Evolutionary conservation across 1,140 invertebrate genomes (phyloP), one percentile per base, ranked within the genome.

Genomic region (Araneus ventricosus): DNA sequence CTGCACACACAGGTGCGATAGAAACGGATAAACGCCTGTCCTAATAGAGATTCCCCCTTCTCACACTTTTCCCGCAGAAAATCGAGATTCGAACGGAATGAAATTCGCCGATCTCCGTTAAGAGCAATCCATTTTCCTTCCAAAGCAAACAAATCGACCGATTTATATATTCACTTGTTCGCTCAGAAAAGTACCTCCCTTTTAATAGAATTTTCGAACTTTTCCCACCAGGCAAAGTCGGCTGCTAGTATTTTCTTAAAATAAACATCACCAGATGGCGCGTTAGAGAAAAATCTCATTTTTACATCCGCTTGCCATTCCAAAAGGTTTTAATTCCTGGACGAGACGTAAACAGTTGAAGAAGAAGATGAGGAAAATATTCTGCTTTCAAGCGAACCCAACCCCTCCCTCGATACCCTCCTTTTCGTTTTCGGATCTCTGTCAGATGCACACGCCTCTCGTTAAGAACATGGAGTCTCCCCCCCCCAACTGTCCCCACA

Each of bases 181-280:
- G 41, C 24, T 88, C 57, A 39, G 63, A 90, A 90, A 87, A 87
- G 24, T 84, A 45, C 45, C 80, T 45, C 39, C 57, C 61, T 70
- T 39, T 63, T 67, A 70, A 88, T 88, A 67, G 87, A 88, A 88
- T 88, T 88, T 70, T 88, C 84, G 24, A 75, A 75, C 67, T 75
- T 75, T 30, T 20, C 67, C 67, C 10, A 27, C 61, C 24, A 67
- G 61, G 27, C 84, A 52, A 70, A 82, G n/a, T 80, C 79, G 89
- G 17, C 70, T 70, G 67, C 45, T 52, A 52, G 34, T 39, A 84
- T 80, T 52, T 91, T 84, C 57, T 91, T 84, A 79, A 91, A 91
- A 91, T 91, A 91, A 84, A 84, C 70, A 91, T 84, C 89, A 41
- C 59, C 89, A 91, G 89, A 91, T 91, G 89, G 89, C 89, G 89